Evolutionary conservation across 53 echinoderm and acorn worm genomes (phyloP).

Genomic region (Stichopus horrens): DNA sequence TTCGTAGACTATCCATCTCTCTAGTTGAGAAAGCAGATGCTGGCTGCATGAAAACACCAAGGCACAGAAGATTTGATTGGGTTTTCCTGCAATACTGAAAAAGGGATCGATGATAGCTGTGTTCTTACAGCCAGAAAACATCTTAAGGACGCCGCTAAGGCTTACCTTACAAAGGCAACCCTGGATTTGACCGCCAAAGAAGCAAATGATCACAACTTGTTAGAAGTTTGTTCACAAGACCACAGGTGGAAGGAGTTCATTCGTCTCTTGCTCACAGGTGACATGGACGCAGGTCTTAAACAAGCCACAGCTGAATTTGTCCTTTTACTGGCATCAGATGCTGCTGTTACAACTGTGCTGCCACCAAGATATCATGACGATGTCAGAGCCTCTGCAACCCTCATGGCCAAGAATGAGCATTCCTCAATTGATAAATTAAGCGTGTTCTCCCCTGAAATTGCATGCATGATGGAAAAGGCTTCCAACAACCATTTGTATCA

Average conservation of each 20-base stretch:
- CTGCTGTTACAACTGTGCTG: slow-evolving; percentile 21
- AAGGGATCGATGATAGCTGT: neutral
- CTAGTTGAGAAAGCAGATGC: slow-evolving; percentile 19
- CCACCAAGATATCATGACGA: slow-evolving; percentile 8
- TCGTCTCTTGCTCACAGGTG: neutral
- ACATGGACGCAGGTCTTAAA: neutral
- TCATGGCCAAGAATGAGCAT: neutral
- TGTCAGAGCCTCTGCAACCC: neutral
- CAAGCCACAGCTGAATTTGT: slow-evolving; percentile 20
- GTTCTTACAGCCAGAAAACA: neutral
- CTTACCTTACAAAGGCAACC: neutral
- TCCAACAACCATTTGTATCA: neutral
- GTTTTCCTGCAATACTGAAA: slow-evolving; percentile 18
- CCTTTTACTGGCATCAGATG: slow-evolving; percentile 13
- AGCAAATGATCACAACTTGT: neutral
- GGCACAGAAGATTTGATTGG: slow-evolving; percentile 14
- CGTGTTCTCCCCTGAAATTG: slow-evolving; percentile 15
- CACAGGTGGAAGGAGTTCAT: slow-evolving; percentile 17
- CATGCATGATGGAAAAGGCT: slow-evolving; percentile 5
- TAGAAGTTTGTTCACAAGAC: neutral
- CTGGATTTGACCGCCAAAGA: neutral
- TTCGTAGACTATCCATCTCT: slow-evolving; percentile 1
- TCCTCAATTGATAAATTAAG: neutral
- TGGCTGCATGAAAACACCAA: neutral
- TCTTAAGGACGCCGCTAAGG: slow-evolving; percentile 7